Conservation (phyloP, 1,140 invertebrate species). For the Alviniconcha marisindica region DNA sequence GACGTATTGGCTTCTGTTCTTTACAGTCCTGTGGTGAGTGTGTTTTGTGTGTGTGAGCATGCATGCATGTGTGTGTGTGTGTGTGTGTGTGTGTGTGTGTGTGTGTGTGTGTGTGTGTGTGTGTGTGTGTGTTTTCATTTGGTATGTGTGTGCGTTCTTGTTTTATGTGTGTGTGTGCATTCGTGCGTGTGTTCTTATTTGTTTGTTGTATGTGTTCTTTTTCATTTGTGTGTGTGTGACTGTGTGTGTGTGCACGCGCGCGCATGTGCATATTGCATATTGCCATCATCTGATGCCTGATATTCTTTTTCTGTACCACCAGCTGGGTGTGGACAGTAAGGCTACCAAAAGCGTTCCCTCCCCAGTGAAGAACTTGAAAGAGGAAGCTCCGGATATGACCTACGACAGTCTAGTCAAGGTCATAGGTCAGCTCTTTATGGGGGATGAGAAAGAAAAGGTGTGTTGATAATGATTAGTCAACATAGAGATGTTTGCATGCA, state of each 20-base stretch:
- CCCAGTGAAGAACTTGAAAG: constrained; percentile 84
- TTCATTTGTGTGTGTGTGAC: too few species aligned
- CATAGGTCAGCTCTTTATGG: constrained; percentile 82
- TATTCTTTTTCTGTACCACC: too few species aligned
- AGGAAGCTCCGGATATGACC: constrained; percentile 83
- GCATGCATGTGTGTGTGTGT: neutral
- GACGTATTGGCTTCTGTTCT: constrained; percentile 79
- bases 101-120: too few species aligned
- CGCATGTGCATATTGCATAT: too few species aligned
- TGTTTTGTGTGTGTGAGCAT: neutral
- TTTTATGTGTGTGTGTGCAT: too few species aligned
- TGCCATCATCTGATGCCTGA: too few species aligned
- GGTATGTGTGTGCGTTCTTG: neutral
- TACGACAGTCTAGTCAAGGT: constrained; percentile 78
- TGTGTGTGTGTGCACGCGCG: too few species aligned
- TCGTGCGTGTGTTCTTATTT: too few species aligned
- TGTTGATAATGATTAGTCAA: neutral
- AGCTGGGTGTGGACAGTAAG: constrained; percentile 82
- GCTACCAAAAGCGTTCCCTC: constrained; percentile 89
- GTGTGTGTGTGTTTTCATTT: neutral
- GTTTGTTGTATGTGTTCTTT: neutral
- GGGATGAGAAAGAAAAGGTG: constrained; percentile 38
- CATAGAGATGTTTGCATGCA: neutral
- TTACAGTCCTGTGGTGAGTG: constrained; percentile 56
- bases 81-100: neutral